Base-by-base conservation (phyloP, 2,888 invertebrate species). In the Drosophila yooni region DNA sequence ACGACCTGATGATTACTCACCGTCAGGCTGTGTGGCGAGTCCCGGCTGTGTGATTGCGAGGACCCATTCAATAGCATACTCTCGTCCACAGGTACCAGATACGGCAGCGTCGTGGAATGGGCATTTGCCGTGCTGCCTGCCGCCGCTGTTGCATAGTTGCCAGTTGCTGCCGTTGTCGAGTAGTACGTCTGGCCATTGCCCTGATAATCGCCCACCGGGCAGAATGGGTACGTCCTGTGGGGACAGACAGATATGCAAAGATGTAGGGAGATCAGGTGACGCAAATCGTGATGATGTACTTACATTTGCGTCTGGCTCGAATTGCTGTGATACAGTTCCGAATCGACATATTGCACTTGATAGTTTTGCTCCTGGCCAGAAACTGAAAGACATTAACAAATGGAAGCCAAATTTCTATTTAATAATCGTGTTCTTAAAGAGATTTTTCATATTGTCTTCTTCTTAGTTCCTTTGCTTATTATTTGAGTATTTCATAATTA, bases 291-390 rank as follows among this genome's bases (percentile, higher is more conserved):
- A 1, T 13, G 11, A 29, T 48, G 10, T 46, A 83, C 91, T 94
- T 93, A 95, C 95, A 95, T 94, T 94, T 95, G 95, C 18, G 93
- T 94, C 83, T 94, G 95, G 84, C 94, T 94, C 79, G 94, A 93
- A 94, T 95, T 91, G 91, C 95, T 93, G 93, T 96, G 91, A 94
- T 94, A 94, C 92, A 96, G 90, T 94, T 95, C 94, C 1, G 96
- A 95, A 92, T 96, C 96, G 85, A 96, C 96, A 94, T 96, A 96
- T 92, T 96, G 96, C 89, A 96, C 96, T 91, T 96, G 96, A 91
- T 96, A 96, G 86, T 92, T 92, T 78, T 93, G 93, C 31, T 93
- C 93, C 76, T 93, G 93, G 4, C 93, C 92, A 46, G 93, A 92
- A 77, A 93, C 93, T 93, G 80, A 27, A 79, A 87, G 21, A 3